A percentile compares a stretch with the other conserved stretches of the same genome.
Conservation (phyloP, 2,797 vertebrate genomes). For the Loriculus beryllinus region DNA sequence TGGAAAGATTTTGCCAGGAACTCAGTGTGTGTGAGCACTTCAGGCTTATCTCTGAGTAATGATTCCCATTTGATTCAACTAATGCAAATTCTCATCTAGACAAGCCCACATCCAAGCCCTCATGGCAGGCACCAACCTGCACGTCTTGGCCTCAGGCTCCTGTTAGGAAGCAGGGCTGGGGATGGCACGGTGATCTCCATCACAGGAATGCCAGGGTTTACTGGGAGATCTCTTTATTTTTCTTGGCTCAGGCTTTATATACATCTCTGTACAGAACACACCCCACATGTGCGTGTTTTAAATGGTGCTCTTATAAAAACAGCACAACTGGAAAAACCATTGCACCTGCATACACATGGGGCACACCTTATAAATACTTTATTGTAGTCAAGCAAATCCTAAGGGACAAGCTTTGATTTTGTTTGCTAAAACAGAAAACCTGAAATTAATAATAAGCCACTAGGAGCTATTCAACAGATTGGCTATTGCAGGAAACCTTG, state of each 20-base stretch:
- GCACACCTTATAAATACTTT: background rate
- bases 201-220: background rate
- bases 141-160: background rate
- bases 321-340: background rate
- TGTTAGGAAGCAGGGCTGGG: background rate
- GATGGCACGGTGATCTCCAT: fast-evolving
- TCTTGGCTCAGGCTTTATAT: background rate
- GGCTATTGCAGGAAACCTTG: background rate
- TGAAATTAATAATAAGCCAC: background rate
- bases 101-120: fast-evolving
- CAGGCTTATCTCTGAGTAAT: background rate
- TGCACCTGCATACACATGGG: background rate
- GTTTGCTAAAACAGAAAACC: background rate
- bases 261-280: background rate
- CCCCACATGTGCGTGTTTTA: fast-evolving
- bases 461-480: background rate
- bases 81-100: background rate
- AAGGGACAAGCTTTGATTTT: background rate
- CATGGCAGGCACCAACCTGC: background rate
- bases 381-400: background rate
- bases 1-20: background rate
- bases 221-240: background rate
- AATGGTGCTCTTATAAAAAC: background rate
- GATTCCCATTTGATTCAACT: background rate
- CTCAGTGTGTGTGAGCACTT: background rate